A percentile compares a stretch with the other conserved stretches of the same genome.
phyloP scores from a whole-genome alignment of 2,113 vertebrate species.

The Nothobranchius kuhntae region DNA sequence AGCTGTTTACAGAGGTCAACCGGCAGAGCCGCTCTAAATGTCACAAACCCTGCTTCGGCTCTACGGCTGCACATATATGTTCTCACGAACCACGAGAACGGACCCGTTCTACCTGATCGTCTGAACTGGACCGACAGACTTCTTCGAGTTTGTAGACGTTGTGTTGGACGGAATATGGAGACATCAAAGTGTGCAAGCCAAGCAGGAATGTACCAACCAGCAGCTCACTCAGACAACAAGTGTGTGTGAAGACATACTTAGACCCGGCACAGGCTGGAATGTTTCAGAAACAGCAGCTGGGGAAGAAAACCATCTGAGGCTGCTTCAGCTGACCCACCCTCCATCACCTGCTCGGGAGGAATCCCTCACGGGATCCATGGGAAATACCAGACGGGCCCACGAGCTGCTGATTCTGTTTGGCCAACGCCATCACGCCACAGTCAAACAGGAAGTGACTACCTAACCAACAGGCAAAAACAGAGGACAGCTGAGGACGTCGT shows the following conservation, averaged over 20 bases:
- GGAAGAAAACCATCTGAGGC: constrained; percentile 66
- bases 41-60: too few relatives aligned
- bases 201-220: constrained; percentile 45
- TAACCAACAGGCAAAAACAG: constrained; percentile 54
- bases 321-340: constrained; percentile 46
- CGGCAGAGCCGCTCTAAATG: too few relatives aligned
- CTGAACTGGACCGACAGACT: too few relatives aligned
- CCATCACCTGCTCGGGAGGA: constrained; percentile 79
- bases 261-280: constrained; percentile 75
- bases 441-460: constrained; percentile 26
- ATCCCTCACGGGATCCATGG: constrained; percentile 69
- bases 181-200: constrained; percentile 31
- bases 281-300: constrained; percentile 75
- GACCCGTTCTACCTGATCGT: too few relatives aligned
- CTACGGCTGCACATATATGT: too few relatives aligned
- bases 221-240: constrained; percentile 61
- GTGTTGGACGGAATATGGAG: constrained; percentile 26
- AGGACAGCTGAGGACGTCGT: constrained; percentile 53
- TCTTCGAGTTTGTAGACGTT: too few relatives aligned
- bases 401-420: constrained; percentile 21
- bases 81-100: too few relatives aligned
- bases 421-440: not conserved
- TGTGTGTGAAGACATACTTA: constrained; percentile 64
- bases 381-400: constrained; percentile 66
- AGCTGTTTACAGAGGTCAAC: too few relatives aligned